Evolutionary conservation across 2,888 invertebrate species (phyloP).

Genomic region (Drosophila anomalata): DNA sequence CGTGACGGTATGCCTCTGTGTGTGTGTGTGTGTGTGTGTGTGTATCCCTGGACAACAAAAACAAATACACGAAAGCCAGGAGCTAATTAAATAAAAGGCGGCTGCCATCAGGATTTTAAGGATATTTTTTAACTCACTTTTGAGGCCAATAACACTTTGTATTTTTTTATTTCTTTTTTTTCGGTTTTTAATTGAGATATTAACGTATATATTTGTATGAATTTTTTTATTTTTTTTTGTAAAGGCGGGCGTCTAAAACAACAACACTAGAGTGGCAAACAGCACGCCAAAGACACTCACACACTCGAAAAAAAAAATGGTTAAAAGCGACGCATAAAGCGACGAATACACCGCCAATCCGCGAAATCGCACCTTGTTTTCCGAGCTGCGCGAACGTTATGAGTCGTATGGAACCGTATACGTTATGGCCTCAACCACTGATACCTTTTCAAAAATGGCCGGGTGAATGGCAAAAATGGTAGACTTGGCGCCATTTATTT

Average conservation of each 20-base stretch:
- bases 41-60: constrained; percentile 39
- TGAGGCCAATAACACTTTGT: background rate
- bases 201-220: background rate
- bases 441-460: background rate
- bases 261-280: constrained; percentile 21
- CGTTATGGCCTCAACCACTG: background rate
- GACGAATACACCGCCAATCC: background rate
- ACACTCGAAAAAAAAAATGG: constrained; percentile 13
- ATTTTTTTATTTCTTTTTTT: background rate
- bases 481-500: background rate
- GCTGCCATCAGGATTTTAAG: background rate
- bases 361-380: constrained; percentile 1
- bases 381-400: constrained; percentile 7
- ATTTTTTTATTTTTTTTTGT: background rate
- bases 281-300: constrained; percentile 33
- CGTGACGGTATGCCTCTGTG: background rate
- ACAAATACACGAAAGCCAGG: constrained; percentile 3
- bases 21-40: constrained; percentile 6
- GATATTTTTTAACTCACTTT: constrained; percentile 3
- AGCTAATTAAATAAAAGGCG: constrained; percentile 20
- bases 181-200: background rate
- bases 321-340: background rate
- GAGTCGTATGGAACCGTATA: background rate
- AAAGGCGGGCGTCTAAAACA: constrained; percentile 4
- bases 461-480: constrained; percentile 1